Conservation (phyloP, 2,113 vertebrate species). For the Copsychus sechellarum region DNA sequence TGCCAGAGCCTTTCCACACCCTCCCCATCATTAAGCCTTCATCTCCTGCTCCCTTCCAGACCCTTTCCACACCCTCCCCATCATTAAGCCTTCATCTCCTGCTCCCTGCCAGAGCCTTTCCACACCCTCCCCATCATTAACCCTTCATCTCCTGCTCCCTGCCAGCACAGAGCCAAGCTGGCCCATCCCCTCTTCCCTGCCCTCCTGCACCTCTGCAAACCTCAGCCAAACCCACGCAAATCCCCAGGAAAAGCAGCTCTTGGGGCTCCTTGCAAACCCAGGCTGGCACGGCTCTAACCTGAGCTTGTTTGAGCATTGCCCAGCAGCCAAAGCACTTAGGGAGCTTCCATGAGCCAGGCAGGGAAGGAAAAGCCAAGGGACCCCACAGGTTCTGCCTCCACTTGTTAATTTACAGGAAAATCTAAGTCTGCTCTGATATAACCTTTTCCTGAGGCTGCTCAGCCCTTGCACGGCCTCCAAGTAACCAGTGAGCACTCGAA, state of each 20-base stretch:
- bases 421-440: rapidly evolving
- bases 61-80: no score
- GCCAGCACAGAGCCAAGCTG: not conserved
- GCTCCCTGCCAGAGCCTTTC: not conserved
- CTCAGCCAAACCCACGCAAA: not conserved
- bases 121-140: not conserved
- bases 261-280: not conserved
- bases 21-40: no score
- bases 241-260: not conserved
- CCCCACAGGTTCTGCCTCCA: not conserved
- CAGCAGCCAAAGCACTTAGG: not conserved
- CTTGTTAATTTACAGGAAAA: not conserved
- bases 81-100: no score
- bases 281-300: rapidly evolving
- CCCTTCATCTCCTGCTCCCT: not conserved
- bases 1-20: not conserved
- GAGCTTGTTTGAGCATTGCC: not conserved
- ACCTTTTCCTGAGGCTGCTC: not conserved
- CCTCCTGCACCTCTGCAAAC: not conserved
- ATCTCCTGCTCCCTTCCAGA: no score
- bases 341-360: not conserved
- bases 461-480: not conserved
- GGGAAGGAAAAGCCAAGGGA: not conserved
- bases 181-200: not conserved
- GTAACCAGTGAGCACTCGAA: not conserved